Conservation (phyloP, 2,113 vertebrate species). For the Phodopus roborovskii region DNA sequence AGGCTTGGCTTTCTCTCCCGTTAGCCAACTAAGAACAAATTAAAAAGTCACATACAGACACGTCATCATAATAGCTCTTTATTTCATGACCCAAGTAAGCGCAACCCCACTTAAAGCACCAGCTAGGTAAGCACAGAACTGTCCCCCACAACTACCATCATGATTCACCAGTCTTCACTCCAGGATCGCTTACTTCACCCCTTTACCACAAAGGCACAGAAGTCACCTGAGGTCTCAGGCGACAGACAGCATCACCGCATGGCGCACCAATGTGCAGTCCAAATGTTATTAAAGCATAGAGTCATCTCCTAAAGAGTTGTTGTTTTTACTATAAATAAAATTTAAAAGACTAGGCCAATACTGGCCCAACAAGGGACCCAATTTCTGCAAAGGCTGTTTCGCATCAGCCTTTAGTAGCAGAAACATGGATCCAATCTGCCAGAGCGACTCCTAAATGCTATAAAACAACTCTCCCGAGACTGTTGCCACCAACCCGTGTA, state of each 20-base stretch:
- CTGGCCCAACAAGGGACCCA: neutral
- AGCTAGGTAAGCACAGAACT: neutral
- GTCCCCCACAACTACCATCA: neutral
- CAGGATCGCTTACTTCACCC: neutral
- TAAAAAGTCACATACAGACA: neutral
- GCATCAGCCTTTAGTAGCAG: constrained; percentile 37
- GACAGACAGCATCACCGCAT: neutral
- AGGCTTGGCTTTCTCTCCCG: neutral
- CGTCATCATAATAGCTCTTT: constrained; percentile 24
- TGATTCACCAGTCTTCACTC: neutral
- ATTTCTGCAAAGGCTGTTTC: neutral
- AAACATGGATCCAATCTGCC: constrained; percentile 48
- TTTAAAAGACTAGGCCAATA: neutral
- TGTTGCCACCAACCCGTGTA: neutral
- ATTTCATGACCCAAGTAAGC: constrained; percentile 34
- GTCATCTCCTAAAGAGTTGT: neutral
- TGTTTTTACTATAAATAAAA: neutral
- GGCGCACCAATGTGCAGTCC: neutral
- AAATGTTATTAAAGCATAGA: neutral
- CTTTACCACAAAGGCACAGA: constrained; percentile 69
- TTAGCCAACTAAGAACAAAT: neutral
- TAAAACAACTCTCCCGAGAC: neutral
- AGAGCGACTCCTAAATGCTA: neutral
- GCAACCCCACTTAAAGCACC: constrained; percentile 44
- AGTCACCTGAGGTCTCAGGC: constrained; percentile 44